phyloP scores from a whole-genome alignment of 2,797 vertebrate species.

The Rhodeus uyekii region DNA sequence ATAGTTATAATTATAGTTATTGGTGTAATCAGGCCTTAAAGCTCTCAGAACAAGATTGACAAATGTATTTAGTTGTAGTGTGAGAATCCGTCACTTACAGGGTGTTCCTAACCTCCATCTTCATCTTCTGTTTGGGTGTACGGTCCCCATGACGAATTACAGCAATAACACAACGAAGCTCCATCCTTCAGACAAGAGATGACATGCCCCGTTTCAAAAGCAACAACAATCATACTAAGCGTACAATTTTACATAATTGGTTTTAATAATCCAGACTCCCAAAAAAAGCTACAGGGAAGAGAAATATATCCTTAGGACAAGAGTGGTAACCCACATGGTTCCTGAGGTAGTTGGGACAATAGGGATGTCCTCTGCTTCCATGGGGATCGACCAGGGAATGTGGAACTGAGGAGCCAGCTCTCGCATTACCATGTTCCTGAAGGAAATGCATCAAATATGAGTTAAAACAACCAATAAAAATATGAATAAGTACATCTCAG shows the following conservation, averaged over 20 bases:
- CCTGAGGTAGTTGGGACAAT: slow-evolving; percentile 98
- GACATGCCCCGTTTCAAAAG: not conserved
- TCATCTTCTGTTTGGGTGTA: slow-evolving; percentile 99
- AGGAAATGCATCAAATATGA: slow-evolving; percentile 1
- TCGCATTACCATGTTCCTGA: slow-evolving; percentile 97
- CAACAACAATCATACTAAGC: not conserved
- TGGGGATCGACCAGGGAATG: slow-evolving; percentile 97
- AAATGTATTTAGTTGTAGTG: not conserved
- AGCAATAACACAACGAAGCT: slow-evolving; percentile 95
- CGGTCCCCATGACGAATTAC: slow-evolving; percentile 97
- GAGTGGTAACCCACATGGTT: slow-evolving; percentile 74
- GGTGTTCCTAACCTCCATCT: slow-evolving; percentile 96
- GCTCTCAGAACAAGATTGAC: not conserved
- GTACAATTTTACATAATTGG: not conserved
- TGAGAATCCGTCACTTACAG: slow-evolving; percentile 75
- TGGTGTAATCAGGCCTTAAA: not conserved
- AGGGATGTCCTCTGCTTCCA: slow-evolving; percentile 97
- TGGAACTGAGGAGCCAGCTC: slow-evolving; percentile 96
- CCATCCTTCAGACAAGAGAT: slow-evolving; percentile 85
- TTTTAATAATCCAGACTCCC: not conserved
- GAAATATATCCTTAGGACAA: not conserved
- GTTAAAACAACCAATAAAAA: not conserved
- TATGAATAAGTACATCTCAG: not conserved
- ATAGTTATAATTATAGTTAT: not conserved
- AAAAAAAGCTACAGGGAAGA: not conserved